Conservation (phyloP, 1,140 invertebrate species). For the Frieseomelitta varia region DNA sequence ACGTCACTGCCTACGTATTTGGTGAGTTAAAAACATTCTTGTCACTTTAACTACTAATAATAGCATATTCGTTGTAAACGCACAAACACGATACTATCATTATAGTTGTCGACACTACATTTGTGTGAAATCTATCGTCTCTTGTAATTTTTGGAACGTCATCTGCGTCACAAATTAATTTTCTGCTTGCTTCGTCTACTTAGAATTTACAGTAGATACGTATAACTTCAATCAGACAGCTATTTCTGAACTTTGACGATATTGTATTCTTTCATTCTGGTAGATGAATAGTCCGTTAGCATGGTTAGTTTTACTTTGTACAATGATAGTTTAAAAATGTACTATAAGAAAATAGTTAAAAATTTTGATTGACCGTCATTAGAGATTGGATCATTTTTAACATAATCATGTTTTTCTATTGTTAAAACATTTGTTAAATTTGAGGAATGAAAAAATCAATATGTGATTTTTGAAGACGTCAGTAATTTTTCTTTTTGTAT, state of each 20-base stretch:
- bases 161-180: conserved; percentile 24
- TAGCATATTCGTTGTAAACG: conserved; percentile 16
- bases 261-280: background rate
- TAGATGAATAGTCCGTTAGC: background rate
- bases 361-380: background rate
- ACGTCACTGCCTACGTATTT: conserved; percentile 71
- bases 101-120: background rate
- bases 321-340: background rate
- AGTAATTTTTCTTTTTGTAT: background rate
- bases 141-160: background rate
- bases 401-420: background rate
- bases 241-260: background rate
- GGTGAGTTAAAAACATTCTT: conserved; percentile 68
- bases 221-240: background rate
- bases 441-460: background rate
- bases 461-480: background rate
- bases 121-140: background rate
- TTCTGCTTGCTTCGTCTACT: background rate
- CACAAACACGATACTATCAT: background rate
- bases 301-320: background rate
- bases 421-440: background rate
- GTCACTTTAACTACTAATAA: conserved; percentile 23
- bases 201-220: background rate
- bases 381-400: background rate
- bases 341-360: background rate